phyloP scores from a whole-genome alignment of 2,888 invertebrate species.

The Hydroisotoma schaefferi region DNA sequence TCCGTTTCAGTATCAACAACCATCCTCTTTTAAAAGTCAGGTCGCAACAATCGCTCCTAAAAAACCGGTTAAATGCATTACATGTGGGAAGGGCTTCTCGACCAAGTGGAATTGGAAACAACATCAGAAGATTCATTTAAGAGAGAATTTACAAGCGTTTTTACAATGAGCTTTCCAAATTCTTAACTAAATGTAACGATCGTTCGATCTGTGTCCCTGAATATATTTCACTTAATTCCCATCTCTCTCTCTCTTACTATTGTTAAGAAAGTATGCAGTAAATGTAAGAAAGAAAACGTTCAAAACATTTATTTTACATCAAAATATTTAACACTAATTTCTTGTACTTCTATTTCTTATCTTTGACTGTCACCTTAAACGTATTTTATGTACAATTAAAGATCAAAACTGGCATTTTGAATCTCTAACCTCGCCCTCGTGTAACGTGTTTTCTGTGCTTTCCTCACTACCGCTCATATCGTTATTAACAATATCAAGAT shows the following conservation, averaged over 20 bases:
- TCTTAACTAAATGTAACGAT: no score
- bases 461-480: slow-evolving; percentile 14
- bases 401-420: slow-evolving; percentile 14
- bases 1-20: neutral
- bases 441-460: neutral
- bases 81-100: slow-evolving; percentile 29
- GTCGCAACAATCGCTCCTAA: neutral
- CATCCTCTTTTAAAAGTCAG: neutral
- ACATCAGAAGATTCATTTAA: slow-evolving; percentile 17
- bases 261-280: no score
- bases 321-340: neutral
- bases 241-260: neutral
- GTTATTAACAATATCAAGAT: slow-evolving; percentile 2
- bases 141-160: slow-evolving; percentile 12
- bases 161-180: no score
- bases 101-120: slow-evolving; percentile 37
- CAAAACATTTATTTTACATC: neutral
- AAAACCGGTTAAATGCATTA: slow-evolving; percentile 23
- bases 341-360: neutral
- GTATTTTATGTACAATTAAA: slow-evolving; percentile 4
- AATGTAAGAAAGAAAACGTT: no score
- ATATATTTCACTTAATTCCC: neutral
- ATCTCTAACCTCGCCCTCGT: neutral
- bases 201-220: neutral
- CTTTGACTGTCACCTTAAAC: no score